Evolutionary conservation across 2,888 invertebrate species (phyloP), one percentile per base, ranked within the genome.

Genomic region (Dolichopus griseipennis): DNA sequence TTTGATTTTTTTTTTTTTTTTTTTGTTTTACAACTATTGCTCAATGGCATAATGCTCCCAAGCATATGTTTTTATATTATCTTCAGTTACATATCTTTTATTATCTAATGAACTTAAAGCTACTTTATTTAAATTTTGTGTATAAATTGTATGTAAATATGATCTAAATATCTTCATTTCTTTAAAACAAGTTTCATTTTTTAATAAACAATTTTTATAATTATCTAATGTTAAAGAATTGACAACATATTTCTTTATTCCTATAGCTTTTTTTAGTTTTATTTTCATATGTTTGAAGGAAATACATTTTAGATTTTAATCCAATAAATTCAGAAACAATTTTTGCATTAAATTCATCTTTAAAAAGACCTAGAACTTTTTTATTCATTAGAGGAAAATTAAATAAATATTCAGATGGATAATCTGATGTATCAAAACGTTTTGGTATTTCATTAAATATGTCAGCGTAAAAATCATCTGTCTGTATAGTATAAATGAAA

Each of bases 221-320:
- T 68, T 52, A 27, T 22, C 66, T 66, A 66, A 66, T 43, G 27
- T 33, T 64, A 68, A 65, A 15, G 6, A 65, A 1, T 22, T 65
- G 4, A n/a, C 61, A 5, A 64, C 61, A 33, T 33, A 61, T 64
- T 67, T 69, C 64, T 70, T 64, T 34, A 66, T 15, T 1, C 69
- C 69, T 21, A 69, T 69, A 20, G 67, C 65, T 67, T 70, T 69
- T 65, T 67, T 62, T 22, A 33, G 52, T n/a, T 34, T 67, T 22
- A 64, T 37, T 37, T 37, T 20, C 34, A 52, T 68, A 20, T 65
- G 64, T 37, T 6, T 34, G 41, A 65, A 68, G 34, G 8, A 66
- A 67, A 65, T 66, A 70, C 69, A 69, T 70, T 69, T 68, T 68
- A 21, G 69, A 64, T 66, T 66, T 69, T 65, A 70, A 68, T 7